These are phyloP conservation scores for Tinea pellionella DNA, from an alignment of 2,888 invertebrate species.

Conservation along the genomic window DNA sequence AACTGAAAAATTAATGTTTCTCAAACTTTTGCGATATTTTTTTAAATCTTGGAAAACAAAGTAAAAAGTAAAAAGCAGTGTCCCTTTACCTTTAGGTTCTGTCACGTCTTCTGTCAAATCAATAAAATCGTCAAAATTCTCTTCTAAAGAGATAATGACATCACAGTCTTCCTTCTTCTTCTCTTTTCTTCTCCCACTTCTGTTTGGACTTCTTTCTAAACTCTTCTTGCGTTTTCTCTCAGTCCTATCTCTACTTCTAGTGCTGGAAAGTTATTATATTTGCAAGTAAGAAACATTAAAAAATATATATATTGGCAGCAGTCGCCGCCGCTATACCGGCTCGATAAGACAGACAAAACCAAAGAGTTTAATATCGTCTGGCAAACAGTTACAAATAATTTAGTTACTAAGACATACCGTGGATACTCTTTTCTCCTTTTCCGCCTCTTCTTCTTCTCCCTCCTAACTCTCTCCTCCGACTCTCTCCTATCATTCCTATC, in stretches of 20 bases:
- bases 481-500: conserved; percentile 12
- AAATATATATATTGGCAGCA: no score
- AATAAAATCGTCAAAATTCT: conserved; percentile 66
- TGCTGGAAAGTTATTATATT: conserved; percentile 28
- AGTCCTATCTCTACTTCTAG: conserved; percentile 31
- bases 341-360: no score
- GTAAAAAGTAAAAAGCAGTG: no score
- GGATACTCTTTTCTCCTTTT: conserved; percentile 12
- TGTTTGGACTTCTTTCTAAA: not conserved
- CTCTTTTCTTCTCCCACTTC: conserved; percentile 21
- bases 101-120: conserved; percentile 69
- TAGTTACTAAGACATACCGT: conserved; percentile 23
- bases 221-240: conserved; percentile 22
- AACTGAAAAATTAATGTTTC: not conserved
- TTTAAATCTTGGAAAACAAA: not conserved
- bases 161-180: conserved; percentile 36
- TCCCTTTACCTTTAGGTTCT: conserved; percentile 49
- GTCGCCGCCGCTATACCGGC: no score
- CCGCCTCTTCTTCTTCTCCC: conserved; percentile 19
- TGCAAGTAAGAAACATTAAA: no score
- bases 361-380: no score
- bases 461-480: not conserved
- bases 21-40: conserved; percentile 4
- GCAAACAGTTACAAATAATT: no score
- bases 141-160: conserved; percentile 55